Base-by-base conservation (phyloP, 2,113 vertebrate genomes). In the Sander lucioperca region DNA sequence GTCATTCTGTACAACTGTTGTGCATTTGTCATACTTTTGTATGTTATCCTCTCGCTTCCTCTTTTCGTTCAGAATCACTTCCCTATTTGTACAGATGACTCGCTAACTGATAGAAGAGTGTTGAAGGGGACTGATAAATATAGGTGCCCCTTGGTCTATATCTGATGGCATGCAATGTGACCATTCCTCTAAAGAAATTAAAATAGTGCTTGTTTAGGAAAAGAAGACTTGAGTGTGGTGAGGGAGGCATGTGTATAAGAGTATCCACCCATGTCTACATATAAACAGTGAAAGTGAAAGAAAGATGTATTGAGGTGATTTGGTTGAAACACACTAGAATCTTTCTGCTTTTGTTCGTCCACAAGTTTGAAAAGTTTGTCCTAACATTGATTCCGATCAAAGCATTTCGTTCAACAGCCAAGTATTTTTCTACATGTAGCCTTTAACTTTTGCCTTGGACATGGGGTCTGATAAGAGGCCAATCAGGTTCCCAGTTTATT, bases 61-160 rank as follows among this genome's bases (percentile, higher is more conserved):
- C 47, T 51, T 27, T 21, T 2, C 27, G 19, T 54, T 74, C 56
- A 77, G 54, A 62, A 70, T 75, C 77, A 76, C 65, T 81, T 83
- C 80, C 21, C 59, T 63, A n/a, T 86, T 90, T 77, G 21, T 51
- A 11, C 39, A 18, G 21, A 69, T 39, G 76, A 25, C 0, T 12
- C 18, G 4, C 6, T 56, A 15, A 45, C 23, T 45, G 65, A 69
- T 11, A 25, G 33, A 79, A 21, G 18, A 56, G 64, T 45, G 9
- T 47, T 45, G 23, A 75, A 48, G 36, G 5, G 14, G 9, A 39
- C 50, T 23, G 76, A 61, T 65, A 69, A 64, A 59, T 63, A 62
- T 6, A 62, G 30, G 15, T 27, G 25, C 8, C 1, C 11, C 48
- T 14, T 63, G 67, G 18, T 63, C 18, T 13, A 1, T 33, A 43